phyloP scores from a whole-genome alignment of 2,888 invertebrate genomes.

The Ichneumoninae sp. region DNA sequence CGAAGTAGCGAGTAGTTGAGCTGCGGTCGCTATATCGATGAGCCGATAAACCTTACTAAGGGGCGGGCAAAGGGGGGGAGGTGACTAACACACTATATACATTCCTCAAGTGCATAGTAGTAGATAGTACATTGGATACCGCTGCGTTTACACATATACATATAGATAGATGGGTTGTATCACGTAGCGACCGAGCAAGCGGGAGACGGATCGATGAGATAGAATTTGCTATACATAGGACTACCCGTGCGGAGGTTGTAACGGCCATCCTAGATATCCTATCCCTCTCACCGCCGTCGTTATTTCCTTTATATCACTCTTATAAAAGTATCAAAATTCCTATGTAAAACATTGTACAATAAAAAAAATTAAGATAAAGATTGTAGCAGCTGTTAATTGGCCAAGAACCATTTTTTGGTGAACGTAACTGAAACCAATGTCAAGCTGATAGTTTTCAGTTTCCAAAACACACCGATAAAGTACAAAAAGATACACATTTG shows the following conservation, averaged over 20 bases:
- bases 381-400: no score
- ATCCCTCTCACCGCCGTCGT: slow-evolving; percentile 7
- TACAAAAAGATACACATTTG: no score
- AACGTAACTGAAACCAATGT: no score
- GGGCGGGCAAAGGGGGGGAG: not conserved
- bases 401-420: no score
- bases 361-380: not conserved
- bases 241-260: slow-evolving; percentile 41
- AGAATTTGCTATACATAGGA: slow-evolving; percentile 77
- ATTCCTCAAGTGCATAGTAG: slow-evolving; percentile 37
- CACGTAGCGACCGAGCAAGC: slow-evolving; percentile 70
- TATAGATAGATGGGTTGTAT: slow-evolving; percentile 62
- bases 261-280: slow-evolving; percentile 42
- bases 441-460: no score
- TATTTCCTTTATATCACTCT: slow-evolving; percentile 18
- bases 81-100: slow-evolving; percentile 18
- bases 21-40: slow-evolving; percentile 49
- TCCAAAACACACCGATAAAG: no score
- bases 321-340: not conserved
- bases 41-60: slow-evolving; percentile 40
- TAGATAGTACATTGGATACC: slow-evolving; percentile 38
- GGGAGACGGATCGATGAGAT: slow-evolving; percentile 78
- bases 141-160: slow-evolving; percentile 41
- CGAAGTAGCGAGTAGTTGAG: slow-evolving; percentile 1
- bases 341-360: not conserved